Conservation (phyloP, 2,797 vertebrate species). For the Sparus aurata region DNA sequence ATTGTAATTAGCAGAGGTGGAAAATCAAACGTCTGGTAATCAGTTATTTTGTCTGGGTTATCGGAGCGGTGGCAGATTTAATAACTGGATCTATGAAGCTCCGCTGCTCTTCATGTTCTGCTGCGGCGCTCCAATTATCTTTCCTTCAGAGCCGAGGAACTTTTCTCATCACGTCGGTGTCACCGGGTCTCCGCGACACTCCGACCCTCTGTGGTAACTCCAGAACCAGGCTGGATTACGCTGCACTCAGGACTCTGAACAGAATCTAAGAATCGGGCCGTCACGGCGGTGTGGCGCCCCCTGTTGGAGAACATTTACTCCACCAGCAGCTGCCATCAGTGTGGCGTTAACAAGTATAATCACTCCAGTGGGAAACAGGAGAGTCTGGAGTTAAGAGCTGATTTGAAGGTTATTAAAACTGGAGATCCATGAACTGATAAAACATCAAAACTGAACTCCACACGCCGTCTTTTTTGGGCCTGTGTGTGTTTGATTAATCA, state of each 20-base stretch:
- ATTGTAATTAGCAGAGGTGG: slow-evolving; percentile 20
- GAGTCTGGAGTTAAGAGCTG: no score
- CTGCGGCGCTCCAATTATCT: slow-evolving; percentile 13
- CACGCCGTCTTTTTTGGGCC: no score
- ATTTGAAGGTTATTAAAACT: no score
- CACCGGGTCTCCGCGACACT: slow-evolving; percentile 1
- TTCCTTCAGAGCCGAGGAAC: not conserved
- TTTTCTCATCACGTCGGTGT: slow-evolving; percentile 31
- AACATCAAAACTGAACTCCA: no score
- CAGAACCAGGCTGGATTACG: not conserved
- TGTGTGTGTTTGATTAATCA: no score
- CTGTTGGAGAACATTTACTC: not conserved
- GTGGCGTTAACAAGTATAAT: not conserved
- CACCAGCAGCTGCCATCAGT: not conserved
- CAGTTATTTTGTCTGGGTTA: slow-evolving; percentile 12
- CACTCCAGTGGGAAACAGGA: not conserved
- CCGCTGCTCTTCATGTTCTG: slow-evolving; percentile 6
- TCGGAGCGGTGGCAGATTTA: slow-evolving; percentile 7
- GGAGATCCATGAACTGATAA: no score
- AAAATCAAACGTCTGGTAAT: slow-evolving; percentile 9
- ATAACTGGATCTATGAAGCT: slow-evolving; percentile 16
- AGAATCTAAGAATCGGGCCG: not conserved
- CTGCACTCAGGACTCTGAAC: not conserved
- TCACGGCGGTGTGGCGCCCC: not conserved
- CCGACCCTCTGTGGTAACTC: not conserved